Conservation (phyloP, 2,113 vertebrate genomes). For the Antechinus stuartii region DNA sequence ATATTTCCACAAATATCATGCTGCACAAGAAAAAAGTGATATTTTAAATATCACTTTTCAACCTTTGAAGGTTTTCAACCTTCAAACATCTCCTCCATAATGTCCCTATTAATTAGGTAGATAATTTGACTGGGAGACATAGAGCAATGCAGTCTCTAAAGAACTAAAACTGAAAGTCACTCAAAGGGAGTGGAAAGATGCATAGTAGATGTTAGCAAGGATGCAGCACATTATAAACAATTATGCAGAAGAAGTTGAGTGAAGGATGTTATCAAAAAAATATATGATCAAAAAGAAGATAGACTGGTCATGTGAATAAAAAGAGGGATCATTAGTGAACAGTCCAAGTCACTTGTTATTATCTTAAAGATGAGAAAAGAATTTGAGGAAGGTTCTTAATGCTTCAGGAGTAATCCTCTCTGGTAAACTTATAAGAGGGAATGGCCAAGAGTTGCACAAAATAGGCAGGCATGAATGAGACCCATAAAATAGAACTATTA, state of each 20-base stretch:
- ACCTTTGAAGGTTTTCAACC: background rate
- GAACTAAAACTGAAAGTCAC: background rate
- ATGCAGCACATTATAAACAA: background rate
- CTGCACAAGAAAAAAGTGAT: background rate
- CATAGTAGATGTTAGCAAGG: background rate
- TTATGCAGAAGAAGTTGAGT: background rate
- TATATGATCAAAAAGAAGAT: background rate
- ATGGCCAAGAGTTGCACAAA: background rate
- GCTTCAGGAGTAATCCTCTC: background rate
- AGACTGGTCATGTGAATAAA: background rate
- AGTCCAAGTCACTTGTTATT: background rate
- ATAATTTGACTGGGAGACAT: background rate
- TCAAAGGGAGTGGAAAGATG: background rate
- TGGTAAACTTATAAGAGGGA: background rate
- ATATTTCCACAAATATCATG: too few relatives aligned
- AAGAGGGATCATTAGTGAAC: background rate
- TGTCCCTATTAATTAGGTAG: background rate
- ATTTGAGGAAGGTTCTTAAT: background rate
- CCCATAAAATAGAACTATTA: background rate
- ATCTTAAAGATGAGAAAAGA: background rate
- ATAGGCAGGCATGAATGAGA: background rate
- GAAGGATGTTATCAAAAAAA: background rate
- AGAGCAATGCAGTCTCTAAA: background rate
- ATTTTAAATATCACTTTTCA: background rate
- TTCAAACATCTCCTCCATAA: background rate